Base-by-base conservation (phyloP, 23 tunicate species). In the Ascidia mentula region DNA sequence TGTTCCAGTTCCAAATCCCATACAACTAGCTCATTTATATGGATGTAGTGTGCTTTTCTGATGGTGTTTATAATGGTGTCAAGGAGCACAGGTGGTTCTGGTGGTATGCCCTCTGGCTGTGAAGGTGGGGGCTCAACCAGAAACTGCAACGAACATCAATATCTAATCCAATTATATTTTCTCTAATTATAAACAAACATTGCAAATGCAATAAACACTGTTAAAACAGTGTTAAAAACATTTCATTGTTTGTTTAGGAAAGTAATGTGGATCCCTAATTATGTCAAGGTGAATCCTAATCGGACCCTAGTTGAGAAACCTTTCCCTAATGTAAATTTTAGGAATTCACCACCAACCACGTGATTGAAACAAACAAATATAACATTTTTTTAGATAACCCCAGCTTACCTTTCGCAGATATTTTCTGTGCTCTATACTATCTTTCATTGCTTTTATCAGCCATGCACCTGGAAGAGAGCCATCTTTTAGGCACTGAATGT, bases 1-100 rank as follows among this genome's bases (percentile, higher is more conserved):
- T 91, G 97, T 65, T 77, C 69, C 32, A 85, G 69, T 37, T 82
- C 83, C 12, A 91, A 32, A 73, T 87, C 91, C 97, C 97, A 91
- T 18, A 76, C 90, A 32, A 75, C 37, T 39, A 91, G 70, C 60
- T 91, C 97, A 69, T 84, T 36, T 28, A 91, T 37, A 72, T 79
- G 77, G 28, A 45, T 32, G 53, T 81, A 86, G 38, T 81, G 83
- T 8, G 90, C 75, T 32, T 91, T 79, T 18, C 97, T 87, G 4
- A 91, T 77, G 6, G 88, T 32, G 18, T 78, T 73, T 17, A 91
- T 22, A 15, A 91, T 59, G 12, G 91, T 87, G 18, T 82, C 84
- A 18, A 91, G 70, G 18, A 30, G 37, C 28, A 89, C 86, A 1
- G 84, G 84, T 0, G 79, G 84, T 31, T 35, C 46, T 42, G 81